Evolutionary conservation across 2,888 invertebrate species (phyloP), one percentile per base, ranked within the genome.

Genomic region (Aradus depressus): DNA sequence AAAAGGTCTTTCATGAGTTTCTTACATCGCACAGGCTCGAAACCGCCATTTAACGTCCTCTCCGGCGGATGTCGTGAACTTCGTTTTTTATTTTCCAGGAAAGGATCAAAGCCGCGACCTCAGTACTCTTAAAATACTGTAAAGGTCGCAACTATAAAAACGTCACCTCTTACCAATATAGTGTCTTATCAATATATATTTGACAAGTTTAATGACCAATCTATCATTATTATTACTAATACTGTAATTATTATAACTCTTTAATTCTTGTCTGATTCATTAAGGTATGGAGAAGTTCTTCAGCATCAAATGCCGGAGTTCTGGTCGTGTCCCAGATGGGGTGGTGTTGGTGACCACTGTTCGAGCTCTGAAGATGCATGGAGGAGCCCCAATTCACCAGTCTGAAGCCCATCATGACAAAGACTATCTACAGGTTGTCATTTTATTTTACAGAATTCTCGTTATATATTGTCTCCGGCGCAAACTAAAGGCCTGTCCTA

Each of bases 301-400:
- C 70, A 80, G 96, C 68, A 95, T 97, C 53, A 97, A 97, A 71
- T 95, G 93, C 61, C 80, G 95, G 18, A 81, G 84, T 50, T 92
- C 93, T 10, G 88, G 84, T 0, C 79, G 85, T 57, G 64, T 73
- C 14, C 96, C 97, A 4, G 82, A 86, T 70, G 91, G 86, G 58
- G 84, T 90, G 10, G 93, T 98, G 0, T 71, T 98, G 37, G 97
- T 98, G 32, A 79, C 87, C 1, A 95, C 97, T 0, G 77, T 97
- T 18, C 75, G 97, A 56, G 97, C 98, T 16, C 75, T 98, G 49
- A 98, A 98, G 74, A 93, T 97, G 92, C 98, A 98, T 69, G 98
- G 98, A 23, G 97, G 97, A 41, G 98, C 96, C 0, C 92, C 95
- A 0, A 65, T 83, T 0, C 93, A 97, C 8, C 76, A 80, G 0